These are phyloP conservation scores for Adelges cooleyi DNA, from an alignment of 1,140 invertebrate species.

Conservation along the genomic window DNA sequence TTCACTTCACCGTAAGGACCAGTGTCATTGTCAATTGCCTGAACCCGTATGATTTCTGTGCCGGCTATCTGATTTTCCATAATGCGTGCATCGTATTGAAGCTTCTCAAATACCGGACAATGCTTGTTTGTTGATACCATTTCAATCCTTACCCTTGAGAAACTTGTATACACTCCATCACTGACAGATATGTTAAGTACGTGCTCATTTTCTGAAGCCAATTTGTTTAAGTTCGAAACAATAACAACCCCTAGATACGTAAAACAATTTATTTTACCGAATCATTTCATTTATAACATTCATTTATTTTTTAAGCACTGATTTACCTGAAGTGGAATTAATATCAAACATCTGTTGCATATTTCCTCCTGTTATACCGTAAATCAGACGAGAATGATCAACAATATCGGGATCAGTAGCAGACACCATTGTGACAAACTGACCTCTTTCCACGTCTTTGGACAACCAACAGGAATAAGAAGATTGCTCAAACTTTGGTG, in stretches of 20 bases:
- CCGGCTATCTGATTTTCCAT: conserved; percentile 71
- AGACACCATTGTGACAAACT: conserved; percentile 75
- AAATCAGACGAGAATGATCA: conserved; percentile 60
- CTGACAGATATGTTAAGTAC: conserved; percentile 78
- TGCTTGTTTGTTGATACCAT: conserved; percentile 68
- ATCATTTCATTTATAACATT: background rate
- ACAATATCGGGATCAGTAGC: conserved; percentile 76
- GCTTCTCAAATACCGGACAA: conserved; percentile 62
- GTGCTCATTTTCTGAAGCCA: conserved; percentile 40
- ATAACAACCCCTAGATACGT: conserved; percentile 45
- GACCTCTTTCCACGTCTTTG: conserved; percentile 66
- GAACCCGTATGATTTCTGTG: conserved; percentile 56
- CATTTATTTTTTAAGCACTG: background rate
- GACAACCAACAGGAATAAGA: conserved; percentile 69
- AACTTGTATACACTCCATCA: conserved; percentile 80
- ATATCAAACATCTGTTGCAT: conserved; percentile 73
- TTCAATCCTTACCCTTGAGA: conserved; percentile 65
- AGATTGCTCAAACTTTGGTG: conserved; percentile 70
- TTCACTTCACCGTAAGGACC: conserved; percentile 65
- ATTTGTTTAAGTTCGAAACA: conserved; percentile 48
- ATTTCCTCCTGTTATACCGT: conserved; percentile 74
- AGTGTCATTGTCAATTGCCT: conserved; percentile 68
- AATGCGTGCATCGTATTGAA: conserved; percentile 60
- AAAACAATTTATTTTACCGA: no score
- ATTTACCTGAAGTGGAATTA: conserved; percentile 49